Base-by-base conservation (phyloP, 2,113 vertebrate species). In the Puffinus mauretanicus region DNA sequence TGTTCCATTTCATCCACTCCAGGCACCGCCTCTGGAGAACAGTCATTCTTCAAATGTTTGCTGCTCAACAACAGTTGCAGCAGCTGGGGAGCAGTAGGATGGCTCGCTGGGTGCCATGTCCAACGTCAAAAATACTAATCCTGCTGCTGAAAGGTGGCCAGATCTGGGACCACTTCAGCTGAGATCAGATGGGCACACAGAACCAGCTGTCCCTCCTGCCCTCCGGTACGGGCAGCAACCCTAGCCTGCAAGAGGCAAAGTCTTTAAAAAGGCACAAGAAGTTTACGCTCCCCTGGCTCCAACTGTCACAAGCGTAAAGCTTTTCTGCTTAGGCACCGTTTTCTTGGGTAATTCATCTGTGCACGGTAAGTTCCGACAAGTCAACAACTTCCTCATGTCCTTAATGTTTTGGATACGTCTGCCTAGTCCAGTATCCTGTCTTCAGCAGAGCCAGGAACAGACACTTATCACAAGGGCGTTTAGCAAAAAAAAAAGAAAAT, bases 191-290 rank as follows among this genome's bases (percentile, higher is more conserved):
- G 0, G 57, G 42, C 47, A 54, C 16, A 34, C 10, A 7, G 86
- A 22, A 7, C 25, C 49, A 22, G 47, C 36, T 34, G 18, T 32
- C 67, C 58, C 58, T 86, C 58, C 38, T 7, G 36, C 66, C 66
- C 82, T 32, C 57, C 1, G 1, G 7, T 10, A 10, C 10, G 0
- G 40, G 16, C 46, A 60, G 25, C 42, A 54, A 2, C 9, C 26
- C 21, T 2, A 30, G 30, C 54, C 54, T 70, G 36, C 22, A 34
- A 11, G 27, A 82, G 42, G 8, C 61, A 16, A 34, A 34, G 25
- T 42, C 70, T 58, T 54, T 14, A 34, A 15, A 25, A 40, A 64
- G 79, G 52, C 66, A 13, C 1, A 2, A 85, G 70, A 9, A 55
- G 75, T 30, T 47, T 14, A 14, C 0, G 2, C 15, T 49, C 38